Conservation (phyloP, 2,888 invertebrate genomes). For the Lucinisca nassula region DNA sequence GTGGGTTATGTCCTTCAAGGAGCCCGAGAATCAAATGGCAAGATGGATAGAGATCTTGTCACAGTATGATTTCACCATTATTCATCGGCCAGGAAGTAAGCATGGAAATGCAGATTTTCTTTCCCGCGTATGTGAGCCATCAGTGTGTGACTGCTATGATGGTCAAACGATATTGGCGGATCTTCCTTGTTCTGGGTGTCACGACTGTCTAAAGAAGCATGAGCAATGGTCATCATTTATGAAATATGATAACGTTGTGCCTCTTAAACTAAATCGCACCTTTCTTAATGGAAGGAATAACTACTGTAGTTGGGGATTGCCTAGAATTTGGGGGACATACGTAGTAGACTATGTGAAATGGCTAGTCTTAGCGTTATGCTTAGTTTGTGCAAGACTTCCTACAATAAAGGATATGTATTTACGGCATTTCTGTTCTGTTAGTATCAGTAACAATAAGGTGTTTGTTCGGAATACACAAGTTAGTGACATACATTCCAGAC, state of each 20-base stretch:
- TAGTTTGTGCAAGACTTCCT: not conserved
- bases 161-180: slow-evolving; percentile 22
- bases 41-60: slow-evolving; percentile 55
- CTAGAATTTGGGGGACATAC: no score
- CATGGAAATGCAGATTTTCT: slow-evolving; percentile 45
- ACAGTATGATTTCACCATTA: slow-evolving; percentile 54
- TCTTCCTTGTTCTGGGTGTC: slow-evolving; percentile 51
- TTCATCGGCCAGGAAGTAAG: slow-evolving; percentile 50
- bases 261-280: not conserved
- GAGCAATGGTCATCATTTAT: slow-evolving; percentile 47
- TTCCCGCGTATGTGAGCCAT: slow-evolving; percentile 47
- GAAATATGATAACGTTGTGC: slow-evolving; percentile 36
- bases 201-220: slow-evolving; percentile 43
- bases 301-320: no score
- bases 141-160: slow-evolving; percentile 51
- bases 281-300: no score
- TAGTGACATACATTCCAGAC: not conserved
- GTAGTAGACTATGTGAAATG: not conserved
- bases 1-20: slow-evolving; percentile 60
- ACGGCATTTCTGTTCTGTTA: no score
- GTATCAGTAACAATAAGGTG: not conserved
- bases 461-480: not conserved
- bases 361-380: not conserved
- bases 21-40: slow-evolving; percentile 51
- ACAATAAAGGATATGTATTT: no score